Evolutionary conservation across 1,140 invertebrate species (phyloP).

Genomic region (Pentalonia nigronervosa): DNA sequence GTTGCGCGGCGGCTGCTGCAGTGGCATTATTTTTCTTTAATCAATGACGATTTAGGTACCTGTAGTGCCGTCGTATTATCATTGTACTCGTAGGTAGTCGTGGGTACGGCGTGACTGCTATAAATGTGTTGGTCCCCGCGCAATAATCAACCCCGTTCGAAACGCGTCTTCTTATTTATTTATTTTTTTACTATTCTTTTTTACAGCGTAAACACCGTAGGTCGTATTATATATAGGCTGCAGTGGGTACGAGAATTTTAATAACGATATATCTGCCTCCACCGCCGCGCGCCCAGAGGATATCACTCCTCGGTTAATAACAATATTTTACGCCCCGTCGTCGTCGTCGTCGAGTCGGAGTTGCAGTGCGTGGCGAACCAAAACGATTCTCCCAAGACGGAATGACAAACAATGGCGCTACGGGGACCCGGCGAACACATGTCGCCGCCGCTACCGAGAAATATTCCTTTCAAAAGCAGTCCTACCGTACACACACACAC

Average conservation of each 20-base stretch:
- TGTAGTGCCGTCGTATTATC: background rate
- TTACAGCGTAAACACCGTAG: background rate
- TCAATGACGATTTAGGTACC: constrained; percentile 13
- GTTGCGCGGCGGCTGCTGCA: too few species aligned
- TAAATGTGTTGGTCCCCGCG: background rate
- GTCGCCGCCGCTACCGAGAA: constrained; percentile 49
- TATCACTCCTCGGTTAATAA: background rate
- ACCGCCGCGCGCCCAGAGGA: background rate
- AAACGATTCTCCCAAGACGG: constrained; percentile 26
- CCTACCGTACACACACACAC: background rate
- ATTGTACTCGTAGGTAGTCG: background rate
- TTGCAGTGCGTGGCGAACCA: constrained; percentile 27
- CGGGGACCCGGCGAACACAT: constrained; percentile 43
- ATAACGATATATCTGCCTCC: background rate
- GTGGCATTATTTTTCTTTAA: constrained; percentile 41
- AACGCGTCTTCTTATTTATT: background rate
- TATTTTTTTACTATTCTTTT: background rate
- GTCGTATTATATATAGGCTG: background rate
- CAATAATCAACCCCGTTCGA: constrained; percentile 8
- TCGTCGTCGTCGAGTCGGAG: background rate
- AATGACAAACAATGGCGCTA: constrained; percentile 42
- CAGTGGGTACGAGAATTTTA: background rate
- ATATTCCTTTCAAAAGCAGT: constrained; percentile 28
- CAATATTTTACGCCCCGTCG: background rate
- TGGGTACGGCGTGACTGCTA: background rate